Conservation (phyloP, 2,888 invertebrate species). For the Drosophila pegasa region DNA sequence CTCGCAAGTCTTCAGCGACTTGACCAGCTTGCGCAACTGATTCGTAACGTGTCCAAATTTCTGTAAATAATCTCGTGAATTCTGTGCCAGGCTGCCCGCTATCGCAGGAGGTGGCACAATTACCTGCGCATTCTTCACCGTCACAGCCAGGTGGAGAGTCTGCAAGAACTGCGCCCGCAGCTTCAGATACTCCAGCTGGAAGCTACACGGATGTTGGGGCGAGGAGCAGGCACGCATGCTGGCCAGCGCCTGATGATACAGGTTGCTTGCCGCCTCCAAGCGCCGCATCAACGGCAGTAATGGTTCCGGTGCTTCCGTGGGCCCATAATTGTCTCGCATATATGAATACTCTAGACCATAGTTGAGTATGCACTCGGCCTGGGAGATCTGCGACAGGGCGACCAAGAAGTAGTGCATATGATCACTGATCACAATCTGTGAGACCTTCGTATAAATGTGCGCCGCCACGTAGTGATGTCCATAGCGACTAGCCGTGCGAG, state of each 20-base stretch:
- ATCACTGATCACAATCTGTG: constrained; percentile 92
- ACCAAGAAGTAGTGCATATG: constrained; percentile 95
- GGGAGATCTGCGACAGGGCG: constrained; percentile 91
- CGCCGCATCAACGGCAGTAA: constrained; percentile 86
- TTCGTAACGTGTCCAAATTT: constrained; percentile 92
- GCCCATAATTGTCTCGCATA: constrained; percentile 83
- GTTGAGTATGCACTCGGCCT: constrained; percentile 89
- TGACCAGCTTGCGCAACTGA: constrained; percentile 91
- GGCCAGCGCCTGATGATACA: constrained; percentile 89
- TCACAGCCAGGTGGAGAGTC: constrained; percentile 85
- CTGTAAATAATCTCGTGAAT: constrained; percentile 91
- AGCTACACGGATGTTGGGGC: constrained; percentile 85
- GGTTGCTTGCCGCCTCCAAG: constrained; percentile 86
- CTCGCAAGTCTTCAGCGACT: constrained; percentile 89
- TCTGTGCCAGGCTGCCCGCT: constrained; percentile 92
- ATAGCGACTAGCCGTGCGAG: constrained; percentile 93
- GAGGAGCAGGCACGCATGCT: constrained; percentile 85
- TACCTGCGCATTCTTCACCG: constrained; percentile 86
- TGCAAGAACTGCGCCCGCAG: constrained; percentile 91
- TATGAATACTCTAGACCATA: constrained; percentile 86
- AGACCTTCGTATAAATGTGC: constrained; percentile 87
- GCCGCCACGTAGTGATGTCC: constrained; percentile 91
- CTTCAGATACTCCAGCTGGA: constrained; percentile 91
- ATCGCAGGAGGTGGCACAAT: constrained; percentile 97
- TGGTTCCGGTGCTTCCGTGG: constrained; percentile 59